Evolutionary conservation across 2,888 invertebrate genomes (phyloP).

Genomic region (Apodemia duryi): DNA sequence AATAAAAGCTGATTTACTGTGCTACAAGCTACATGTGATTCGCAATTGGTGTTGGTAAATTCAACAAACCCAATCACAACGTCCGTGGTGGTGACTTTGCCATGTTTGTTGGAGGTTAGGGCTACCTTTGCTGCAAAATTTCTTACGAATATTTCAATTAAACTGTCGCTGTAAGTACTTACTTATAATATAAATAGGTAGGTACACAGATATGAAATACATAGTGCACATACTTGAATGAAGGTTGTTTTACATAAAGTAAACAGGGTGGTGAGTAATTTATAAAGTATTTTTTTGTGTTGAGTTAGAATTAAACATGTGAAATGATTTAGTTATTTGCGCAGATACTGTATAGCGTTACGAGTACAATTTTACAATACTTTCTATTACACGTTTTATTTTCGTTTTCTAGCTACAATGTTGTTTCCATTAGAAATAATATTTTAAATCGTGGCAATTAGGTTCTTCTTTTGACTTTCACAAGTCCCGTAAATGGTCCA

Average conservation of each 20-base stretch:
- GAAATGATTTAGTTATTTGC: neutral
- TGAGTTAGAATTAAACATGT: neutral
- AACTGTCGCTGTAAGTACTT: neutral
- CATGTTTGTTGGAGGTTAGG: slow-evolving; percentile 4
- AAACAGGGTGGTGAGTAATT: neutral
- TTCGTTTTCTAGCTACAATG: no score
- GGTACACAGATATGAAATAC: neutral
- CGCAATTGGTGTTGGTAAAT: slow-evolving; percentile 10
- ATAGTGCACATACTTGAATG: neutral
- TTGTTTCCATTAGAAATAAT: neutral
- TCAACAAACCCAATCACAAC: slow-evolving; percentile 5
- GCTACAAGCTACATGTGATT: neutral
- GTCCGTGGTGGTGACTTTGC: slow-evolving; percentile 1
- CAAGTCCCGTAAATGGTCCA: neutral
- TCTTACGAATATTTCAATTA: neutral
- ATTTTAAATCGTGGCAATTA: neutral
- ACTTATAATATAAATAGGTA: slow-evolving; percentile 3
- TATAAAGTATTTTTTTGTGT: neutral
- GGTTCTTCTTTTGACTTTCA: neutral
- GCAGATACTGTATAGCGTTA: neutral
- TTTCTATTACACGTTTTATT: slow-evolving; percentile 1
- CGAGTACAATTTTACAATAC: neutral
- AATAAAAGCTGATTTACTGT: slow-evolving; percentile 9
- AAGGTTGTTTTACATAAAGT: neutral
- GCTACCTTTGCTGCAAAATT: neutral